Evolutionary conservation across 2,888 invertebrate species (phyloP), one percentile per base, ranked within the genome.

Genomic region (Polydrusus tereticollis): DNA sequence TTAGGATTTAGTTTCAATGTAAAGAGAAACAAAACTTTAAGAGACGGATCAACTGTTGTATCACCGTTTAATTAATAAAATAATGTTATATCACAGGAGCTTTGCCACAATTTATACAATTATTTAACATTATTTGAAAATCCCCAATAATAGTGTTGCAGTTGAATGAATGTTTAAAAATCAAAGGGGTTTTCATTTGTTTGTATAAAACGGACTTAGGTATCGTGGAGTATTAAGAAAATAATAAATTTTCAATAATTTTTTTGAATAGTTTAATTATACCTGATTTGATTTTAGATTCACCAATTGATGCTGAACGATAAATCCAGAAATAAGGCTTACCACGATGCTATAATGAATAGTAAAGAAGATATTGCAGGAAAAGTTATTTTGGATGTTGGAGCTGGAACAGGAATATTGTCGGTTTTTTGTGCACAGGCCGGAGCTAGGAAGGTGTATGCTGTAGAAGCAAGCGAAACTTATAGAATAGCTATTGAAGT

Each of bases 381-480:
- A 72, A 97, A 95, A 88, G 83, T 91, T 64, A 93, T 97, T 0
- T 88, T 97, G 87, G 96, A 95, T 86, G 91, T 95, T 62, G 95
- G 95, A 1, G 93, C 94, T 73, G 95, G 95, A 0, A 94, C 94
- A 16, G 95, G 97, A 23, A 94, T 98, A 78, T 86, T 98, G 23
- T 96, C 97, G 1, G 87, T 97, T 80, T 95, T 96, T 85, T 95
- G 95, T 84, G 97, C 95, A 0, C 88, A 92, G 85, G 96, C 95
- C 29, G 97, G 97, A n/a, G 97, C 97, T 4, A 90, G 89, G 69
- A 91, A 92, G 84, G 96, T 96, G 0, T 95, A 92, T 83, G 94
- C 95, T 7, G 90, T 96, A 0, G 95, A 96, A 88, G 95, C 94
- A 1, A 94, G 93, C 79, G 88, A 90, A 75, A 84, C 93, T 38